phyloP scores from a whole-genome alignment of 1,140 invertebrate genomes.

The Drosophila mauritiana region DNA sequence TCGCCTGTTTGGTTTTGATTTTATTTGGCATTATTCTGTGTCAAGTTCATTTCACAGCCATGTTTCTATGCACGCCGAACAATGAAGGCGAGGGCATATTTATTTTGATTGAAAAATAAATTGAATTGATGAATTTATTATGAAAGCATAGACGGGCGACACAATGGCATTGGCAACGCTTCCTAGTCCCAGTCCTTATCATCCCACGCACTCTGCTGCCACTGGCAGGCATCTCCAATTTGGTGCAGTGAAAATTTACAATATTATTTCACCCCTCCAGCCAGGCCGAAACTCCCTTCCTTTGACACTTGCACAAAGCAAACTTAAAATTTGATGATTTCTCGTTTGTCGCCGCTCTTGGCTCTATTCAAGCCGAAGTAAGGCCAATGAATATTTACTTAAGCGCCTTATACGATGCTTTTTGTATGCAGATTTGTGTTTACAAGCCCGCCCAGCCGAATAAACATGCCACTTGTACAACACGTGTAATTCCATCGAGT shows the following conservation, averaged over 20 bases:
- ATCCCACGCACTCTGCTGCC: conserved; percentile 1
- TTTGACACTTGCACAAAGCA: conserved; percentile 52
- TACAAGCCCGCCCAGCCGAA: conserved; percentile 29
- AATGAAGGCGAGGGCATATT: conserved; percentile 46
- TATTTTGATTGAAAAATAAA: conserved; percentile 84
- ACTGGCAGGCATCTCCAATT: conserved; percentile 34
- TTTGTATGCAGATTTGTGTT: conserved; percentile 57
- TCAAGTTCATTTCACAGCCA: conserved; percentile 37
- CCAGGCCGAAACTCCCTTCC: conserved; percentile 7
- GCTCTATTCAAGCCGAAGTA: conserved; percentile 54
- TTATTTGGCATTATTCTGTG: conserved; percentile 30
- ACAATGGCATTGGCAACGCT: conserved; percentile 61
- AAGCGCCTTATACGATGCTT: conserved; percentile 54
- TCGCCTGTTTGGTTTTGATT: conserved; percentile 22
- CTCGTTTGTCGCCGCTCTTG: conserved; percentile 31
- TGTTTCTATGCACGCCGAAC: conserved; percentile 9
- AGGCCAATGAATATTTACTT: conserved; percentile 77
- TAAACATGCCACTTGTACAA: conserved; percentile 61
- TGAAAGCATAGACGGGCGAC: conserved; percentile 73
- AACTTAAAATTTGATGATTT: conserved; percentile 64
- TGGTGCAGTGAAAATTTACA: conserved; percentile 52
- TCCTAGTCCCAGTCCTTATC: not conserved
- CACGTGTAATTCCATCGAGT: conserved; percentile 69
- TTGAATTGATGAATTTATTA: conserved; percentile 84
- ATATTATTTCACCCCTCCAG: conserved; percentile 49